These are phyloP conservation scores for Myrmophylax atrothorax DNA, from an alignment of 2,113 vertebrate species.

Conservation along the genomic window DNA sequence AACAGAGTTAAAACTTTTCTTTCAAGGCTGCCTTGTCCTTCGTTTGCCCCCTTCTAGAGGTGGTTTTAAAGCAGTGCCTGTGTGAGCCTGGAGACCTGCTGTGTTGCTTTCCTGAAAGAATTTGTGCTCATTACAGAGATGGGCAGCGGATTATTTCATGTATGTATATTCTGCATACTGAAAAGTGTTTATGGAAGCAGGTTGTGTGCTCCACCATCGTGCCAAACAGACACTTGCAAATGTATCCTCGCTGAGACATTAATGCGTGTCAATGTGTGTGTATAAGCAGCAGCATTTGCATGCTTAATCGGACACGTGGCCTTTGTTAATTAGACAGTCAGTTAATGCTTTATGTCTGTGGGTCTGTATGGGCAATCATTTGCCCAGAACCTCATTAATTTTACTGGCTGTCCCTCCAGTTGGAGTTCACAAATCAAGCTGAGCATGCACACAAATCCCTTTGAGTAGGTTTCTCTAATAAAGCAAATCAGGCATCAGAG, in stretches of 20 bases:
- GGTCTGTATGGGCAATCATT: slow-evolving; percentile 62
- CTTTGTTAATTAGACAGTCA: slow-evolving; percentile 67
- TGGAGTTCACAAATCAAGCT: slow-evolving; percentile 70
- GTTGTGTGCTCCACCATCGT: slow-evolving; percentile 10
- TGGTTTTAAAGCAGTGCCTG: neutral
- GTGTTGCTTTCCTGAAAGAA: slow-evolving; percentile 50
- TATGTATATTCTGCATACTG: neutral
- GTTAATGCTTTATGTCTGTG: slow-evolving; percentile 65
- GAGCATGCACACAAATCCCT: slow-evolving; percentile 64
- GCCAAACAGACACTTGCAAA: slow-evolving; percentile 52
- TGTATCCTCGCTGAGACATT: slow-evolving; percentile 32
- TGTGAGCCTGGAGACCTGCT: neutral
- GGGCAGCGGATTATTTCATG: slow-evolving; percentile 2
- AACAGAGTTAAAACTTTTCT: neutral
- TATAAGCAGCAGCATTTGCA: slow-evolving; percentile 28
- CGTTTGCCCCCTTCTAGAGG: neutral
- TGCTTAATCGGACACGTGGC: slow-evolving; percentile 63
- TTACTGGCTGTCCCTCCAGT: slow-evolving; percentile 67
- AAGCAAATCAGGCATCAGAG: slow-evolving; percentile 43
- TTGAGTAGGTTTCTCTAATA: slow-evolving; percentile 60
- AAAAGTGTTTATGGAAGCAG: slow-evolving; percentile 37
- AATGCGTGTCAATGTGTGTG: slow-evolving; percentile 31
- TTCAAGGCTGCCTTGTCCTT: slow-evolving; percentile 40
- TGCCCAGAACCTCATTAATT: slow-evolving; percentile 71
- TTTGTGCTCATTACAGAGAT: neutral